Conservation (phyloP, 2,888 invertebrate genomes). For the Meteorus colon region DNA sequence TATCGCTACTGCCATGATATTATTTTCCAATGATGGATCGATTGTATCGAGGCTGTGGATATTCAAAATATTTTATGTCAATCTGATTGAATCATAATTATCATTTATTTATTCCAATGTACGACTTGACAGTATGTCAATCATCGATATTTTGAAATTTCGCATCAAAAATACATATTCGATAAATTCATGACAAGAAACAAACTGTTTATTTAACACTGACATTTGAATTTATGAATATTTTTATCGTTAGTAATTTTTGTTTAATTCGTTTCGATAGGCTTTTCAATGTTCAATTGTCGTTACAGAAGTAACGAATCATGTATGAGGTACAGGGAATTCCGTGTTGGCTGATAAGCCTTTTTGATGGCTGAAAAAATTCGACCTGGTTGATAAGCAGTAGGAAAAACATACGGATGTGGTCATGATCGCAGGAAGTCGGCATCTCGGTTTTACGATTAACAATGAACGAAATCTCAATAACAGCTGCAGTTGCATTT, state of each 20-base stretch:
- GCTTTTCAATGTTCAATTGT: conserved; percentile 3
- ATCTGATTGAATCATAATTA: conserved; percentile 8
- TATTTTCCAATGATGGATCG: neutral
- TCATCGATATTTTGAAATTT: conserved; percentile 14
- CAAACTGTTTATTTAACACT: conserved; percentile 13
- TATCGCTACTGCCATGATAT: neutral
- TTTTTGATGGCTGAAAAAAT: conserved; percentile 29
- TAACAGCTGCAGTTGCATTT: conserved; percentile 23
- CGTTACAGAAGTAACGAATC: neutral
- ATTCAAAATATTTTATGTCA: conserved; percentile 3
- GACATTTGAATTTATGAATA: conserved; percentile 16
- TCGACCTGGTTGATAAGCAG: conserved; percentile 37
- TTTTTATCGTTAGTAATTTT: neutral
- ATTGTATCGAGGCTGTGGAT: neutral
- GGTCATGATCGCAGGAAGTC: conserved; percentile 48
- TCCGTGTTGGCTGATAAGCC: conserved; percentile 17
- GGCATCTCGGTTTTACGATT: conserved; percentile 3
- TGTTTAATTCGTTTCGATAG: neutral
- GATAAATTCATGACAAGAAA: conserved; percentile 47
- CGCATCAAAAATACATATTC: conserved; percentile 59
- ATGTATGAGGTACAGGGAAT: neutral
- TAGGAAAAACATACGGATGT: conserved; percentile 52
- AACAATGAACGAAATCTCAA: neutral
- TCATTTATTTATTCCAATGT: conserved; percentile 38
- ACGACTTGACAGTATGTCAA: conserved; percentile 21